Percentiles rank a stretch among this genome's conserved stretches.
These are phyloP conservation scores for Eidolon dupreanum DNA, from an alignment of 2,797 vertebrate genomes.

Conservation along the genomic window DNA sequence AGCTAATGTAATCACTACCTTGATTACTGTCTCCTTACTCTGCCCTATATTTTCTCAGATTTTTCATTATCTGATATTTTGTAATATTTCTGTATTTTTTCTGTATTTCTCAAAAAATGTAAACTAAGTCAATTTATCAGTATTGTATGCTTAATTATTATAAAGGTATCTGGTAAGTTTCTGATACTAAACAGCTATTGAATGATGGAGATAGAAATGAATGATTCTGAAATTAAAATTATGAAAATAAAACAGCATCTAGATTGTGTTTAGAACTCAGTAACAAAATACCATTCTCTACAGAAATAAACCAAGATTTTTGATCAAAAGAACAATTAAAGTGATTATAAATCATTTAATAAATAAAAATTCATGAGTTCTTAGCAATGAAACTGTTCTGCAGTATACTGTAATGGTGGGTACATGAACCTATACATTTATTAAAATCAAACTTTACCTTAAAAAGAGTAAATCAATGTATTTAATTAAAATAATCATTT, in stretches of 20 bases:
- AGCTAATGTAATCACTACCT: background rate
- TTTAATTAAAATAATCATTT: background rate
- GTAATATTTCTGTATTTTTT: background rate
- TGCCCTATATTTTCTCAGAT: background rate
- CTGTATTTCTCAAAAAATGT: background rate
- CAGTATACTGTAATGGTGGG: background rate
- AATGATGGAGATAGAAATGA: background rate
- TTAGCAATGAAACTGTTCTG: background rate
- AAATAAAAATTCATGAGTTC: background rate
- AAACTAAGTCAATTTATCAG: background rate
- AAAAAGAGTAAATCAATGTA: background rate
- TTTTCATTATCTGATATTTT: background rate
- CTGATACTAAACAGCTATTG: background rate
- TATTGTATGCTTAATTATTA: background rate
- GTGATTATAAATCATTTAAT: background rate
- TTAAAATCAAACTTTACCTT: background rate
- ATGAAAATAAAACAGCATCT: background rate
- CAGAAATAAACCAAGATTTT: background rate
- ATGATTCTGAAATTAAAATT: background rate
- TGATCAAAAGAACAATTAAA: background rate
- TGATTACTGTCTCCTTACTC: background rate
- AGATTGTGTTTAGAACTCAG: background rate
- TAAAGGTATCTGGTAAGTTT: background rate
- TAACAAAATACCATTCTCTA: background rate
- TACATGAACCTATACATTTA: background rate